Base-by-base conservation (phyloP, 1,140 invertebrate genomes). In the Neodiprion lecontei region DNA sequence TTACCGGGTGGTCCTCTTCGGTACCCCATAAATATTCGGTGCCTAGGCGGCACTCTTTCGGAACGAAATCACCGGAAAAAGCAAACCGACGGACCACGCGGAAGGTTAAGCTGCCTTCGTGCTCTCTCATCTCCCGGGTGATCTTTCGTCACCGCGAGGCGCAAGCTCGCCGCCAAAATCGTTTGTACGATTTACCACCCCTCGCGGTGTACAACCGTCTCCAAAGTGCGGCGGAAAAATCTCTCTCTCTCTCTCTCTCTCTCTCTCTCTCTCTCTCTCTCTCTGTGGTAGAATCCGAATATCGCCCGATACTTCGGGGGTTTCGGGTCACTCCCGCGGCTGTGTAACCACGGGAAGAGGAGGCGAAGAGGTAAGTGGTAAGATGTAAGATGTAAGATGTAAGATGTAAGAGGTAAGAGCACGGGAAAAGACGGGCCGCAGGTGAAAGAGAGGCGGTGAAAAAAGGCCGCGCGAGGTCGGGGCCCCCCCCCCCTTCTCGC, bases 1-100 rank as follows among this genome's bases (percentile, higher is more conserved):
- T 86, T 84, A 86, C 82, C 84, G 84, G 84, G 84, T 86, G 84
- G 84, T 86, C 84, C 83, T 85, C 80, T 84, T 84, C 82, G 81
- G 78, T 84, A 86, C 79, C 82, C 83, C 82, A 86, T 84, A 86
- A 86, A 86, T 86, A 86, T 86, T 84, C 78, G 28, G 70, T 74
- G 73, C 80, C 78, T 79, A 79, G 81, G 82, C 84, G 82, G 82
- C 81, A 84, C 80, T 84, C 81, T 81, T 83, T 83, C 82, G 82
- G 70, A 11, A 8, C 21, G 78, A 76, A 81, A 74, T 78, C 77
- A 76, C 77, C 75, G 75, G 78, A 74, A 74, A 73, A 79, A 78
- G 78, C 77, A 79, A 40, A 40, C 28, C 28, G 28, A 40, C 28
- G 28, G 28, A 40, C 28, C 75, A 78, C 76, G 76, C 79, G 75